These are phyloP conservation scores for Hozukius guyotensis DNA, from an alignment of 2,797 vertebrate genomes.

Conservation along the genomic window DNA sequence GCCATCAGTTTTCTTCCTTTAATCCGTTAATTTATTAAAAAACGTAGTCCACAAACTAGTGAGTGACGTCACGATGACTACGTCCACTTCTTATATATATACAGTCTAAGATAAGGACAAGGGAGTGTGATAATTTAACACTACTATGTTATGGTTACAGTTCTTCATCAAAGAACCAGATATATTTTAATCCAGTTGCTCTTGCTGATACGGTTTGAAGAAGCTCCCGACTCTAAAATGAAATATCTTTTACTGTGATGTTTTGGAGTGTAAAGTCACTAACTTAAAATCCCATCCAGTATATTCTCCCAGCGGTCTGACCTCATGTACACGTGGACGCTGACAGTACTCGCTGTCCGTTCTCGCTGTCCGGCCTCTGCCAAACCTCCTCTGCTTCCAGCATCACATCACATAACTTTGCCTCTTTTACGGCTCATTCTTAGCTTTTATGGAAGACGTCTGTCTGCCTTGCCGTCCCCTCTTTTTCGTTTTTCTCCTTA, in stretches of 20 bases:
- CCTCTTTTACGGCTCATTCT: constrained; percentile 69
- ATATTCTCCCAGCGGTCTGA: constrained; percentile 32
- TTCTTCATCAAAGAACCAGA: neutral
- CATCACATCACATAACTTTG: constrained; percentile 47
- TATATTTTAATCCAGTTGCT: neutral
- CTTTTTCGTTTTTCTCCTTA: constrained; percentile 44
- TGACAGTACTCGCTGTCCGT: constrained; percentile 8
- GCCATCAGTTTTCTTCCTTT: neutral
- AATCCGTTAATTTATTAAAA: neutral
- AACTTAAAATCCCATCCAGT: constrained; percentile 9
- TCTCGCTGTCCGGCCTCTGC: constrained; percentile 28
- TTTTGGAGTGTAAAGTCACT: neutral
- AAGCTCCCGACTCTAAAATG: neutral
- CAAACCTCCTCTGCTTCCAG: constrained; percentile 50
- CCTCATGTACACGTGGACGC: constrained; percentile 61
- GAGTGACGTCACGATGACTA: too few relatives aligned
- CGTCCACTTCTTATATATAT: too few relatives aligned
- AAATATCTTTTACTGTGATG: neutral
- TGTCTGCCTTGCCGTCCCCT: constrained; percentile 57
- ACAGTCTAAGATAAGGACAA: neutral
- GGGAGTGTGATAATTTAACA: neutral
- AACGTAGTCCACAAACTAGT: too few relatives aligned
- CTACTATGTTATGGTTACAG: neutral
- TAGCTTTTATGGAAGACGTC: constrained; percentile 67
- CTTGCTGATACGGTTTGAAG: neutral